Evolutionary conservation across 2,113 vertebrate genomes (phyloP).

Genomic region (Corynorhinus townsendii): DNA sequence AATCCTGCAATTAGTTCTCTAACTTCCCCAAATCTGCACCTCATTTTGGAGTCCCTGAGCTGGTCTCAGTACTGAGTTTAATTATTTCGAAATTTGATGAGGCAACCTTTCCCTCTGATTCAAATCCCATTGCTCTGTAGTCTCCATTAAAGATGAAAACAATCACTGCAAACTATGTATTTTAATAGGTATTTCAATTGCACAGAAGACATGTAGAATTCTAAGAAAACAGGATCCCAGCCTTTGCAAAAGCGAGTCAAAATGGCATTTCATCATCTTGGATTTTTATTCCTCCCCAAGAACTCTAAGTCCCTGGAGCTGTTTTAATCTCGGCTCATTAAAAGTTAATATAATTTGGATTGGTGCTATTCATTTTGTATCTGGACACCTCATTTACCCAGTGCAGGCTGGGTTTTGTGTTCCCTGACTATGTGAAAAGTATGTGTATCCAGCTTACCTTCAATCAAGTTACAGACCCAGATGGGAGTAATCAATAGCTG

Average conservation of each 20-base stretch:
- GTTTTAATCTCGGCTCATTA: slow-evolving; percentile 59
- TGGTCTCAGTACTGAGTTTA: slow-evolving; percentile 58
- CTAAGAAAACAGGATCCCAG: background rate
- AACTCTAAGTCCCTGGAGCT: slow-evolving; percentile 28
- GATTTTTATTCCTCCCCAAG: slow-evolving; percentile 39
- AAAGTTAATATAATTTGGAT: slow-evolving; percentile 46
- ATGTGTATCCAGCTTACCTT: background rate
- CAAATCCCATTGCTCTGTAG: slow-evolving; percentile 19
- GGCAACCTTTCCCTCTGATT: slow-evolving; percentile 52
- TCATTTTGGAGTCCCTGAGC: background rate
- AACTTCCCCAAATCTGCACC: background rate
- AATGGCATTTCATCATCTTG: slow-evolving; percentile 47
- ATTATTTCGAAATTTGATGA: slow-evolving; percentile 75
- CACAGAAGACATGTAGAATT: slow-evolving; percentile 28
- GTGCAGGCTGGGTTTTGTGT: background rate
- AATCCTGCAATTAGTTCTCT: background rate
- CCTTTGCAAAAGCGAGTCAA: background rate
- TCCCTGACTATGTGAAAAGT: background rate
- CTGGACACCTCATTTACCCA: background rate
- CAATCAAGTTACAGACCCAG: background rate
- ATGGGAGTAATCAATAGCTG: slow-evolving; percentile 44
- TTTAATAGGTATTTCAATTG: background rate
- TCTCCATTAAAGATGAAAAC: slow-evolving; percentile 9
- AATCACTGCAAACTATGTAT: background rate
- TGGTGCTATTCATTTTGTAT: slow-evolving; percentile 19